Conservation (phyloP, 1,140 invertebrate species). For the Neodiprion virginianus region DNA sequence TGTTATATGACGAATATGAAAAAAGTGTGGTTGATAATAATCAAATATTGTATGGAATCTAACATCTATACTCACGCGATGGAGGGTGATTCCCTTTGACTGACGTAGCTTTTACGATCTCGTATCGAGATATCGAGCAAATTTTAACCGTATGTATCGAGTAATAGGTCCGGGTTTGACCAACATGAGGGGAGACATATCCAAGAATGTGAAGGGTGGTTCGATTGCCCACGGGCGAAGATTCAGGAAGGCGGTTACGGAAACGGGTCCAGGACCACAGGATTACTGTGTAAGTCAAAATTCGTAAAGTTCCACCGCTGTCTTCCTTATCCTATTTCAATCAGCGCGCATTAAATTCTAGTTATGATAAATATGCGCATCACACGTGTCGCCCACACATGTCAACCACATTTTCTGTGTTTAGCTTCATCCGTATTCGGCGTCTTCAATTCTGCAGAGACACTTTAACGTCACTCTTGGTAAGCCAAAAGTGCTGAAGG, state of each 20-base stretch:
- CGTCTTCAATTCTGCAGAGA: slow-evolving; percentile 31
- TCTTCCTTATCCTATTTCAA: neutral
- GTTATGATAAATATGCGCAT: no score
- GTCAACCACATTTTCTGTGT: neutral
- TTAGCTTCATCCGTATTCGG: slow-evolving; percentile 32
- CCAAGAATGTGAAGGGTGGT: slow-evolving; percentile 29
- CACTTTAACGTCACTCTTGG: slow-evolving; percentile 33
- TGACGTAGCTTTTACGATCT: neutral
- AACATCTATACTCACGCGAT: neutral
- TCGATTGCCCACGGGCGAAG: slow-evolving; percentile 24
- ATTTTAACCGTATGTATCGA: slow-evolving; percentile 3
- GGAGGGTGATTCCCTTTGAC: neutral
- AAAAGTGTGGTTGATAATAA: no score
- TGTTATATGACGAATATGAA: no score
- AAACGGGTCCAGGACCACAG: slow-evolving; percentile 18
- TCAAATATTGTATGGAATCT: no score
- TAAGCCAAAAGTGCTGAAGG: slow-evolving; percentile 12
- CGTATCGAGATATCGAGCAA: neutral
- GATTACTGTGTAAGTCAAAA: slow-evolving; percentile 18
- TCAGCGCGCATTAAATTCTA: no score
- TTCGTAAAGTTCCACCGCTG: neutral
- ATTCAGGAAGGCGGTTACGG: slow-evolving; percentile 4
- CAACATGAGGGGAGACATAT: slow-evolving; percentile 30
- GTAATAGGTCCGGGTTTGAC: slow-evolving; percentile 29
- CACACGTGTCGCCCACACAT: no score